phyloP scores from a whole-genome alignment of 2,888 invertebrate genomes.

The Drosophila nr. perissopoda region DNA sequence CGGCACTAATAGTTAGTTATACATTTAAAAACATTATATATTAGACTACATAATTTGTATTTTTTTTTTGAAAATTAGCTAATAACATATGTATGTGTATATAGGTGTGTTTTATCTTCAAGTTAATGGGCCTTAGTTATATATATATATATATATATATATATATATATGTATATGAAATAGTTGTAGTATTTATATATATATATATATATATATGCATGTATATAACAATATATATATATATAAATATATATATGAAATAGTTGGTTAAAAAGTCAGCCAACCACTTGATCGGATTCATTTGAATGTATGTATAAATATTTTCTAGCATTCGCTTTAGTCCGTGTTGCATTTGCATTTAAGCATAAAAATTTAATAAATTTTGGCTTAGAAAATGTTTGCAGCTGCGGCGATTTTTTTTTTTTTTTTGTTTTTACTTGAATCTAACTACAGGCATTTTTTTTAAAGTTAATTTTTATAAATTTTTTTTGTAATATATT shows the following conservation, averaged over 20 bases:
- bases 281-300: slow-evolving; percentile 25
- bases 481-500: slow-evolving; percentile 16
- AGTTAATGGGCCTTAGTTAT: neutral
- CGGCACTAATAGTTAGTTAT: slow-evolving; percentile 21
- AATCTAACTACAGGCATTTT: slow-evolving; percentile 80
- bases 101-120: neutral
- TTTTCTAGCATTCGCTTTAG: slow-evolving; percentile 31
- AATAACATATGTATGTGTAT: slow-evolving; percentile 1
- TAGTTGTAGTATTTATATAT: neutral
- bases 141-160: neutral
- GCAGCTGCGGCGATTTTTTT: slow-evolving; percentile 23
- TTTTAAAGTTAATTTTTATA: slow-evolving; percentile 17
- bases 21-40: slow-evolving; percentile 11
- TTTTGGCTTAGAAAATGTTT: slow-evolving; percentile 74
- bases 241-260: neutral
- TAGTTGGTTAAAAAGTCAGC: slow-evolving; percentile 18
- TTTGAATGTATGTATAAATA: slow-evolving; percentile 1
- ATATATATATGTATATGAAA: neutral
- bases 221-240: neutral
- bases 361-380: slow-evolving; percentile 73
- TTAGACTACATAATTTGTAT: neutral
- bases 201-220: no score
- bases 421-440: slow-evolving; percentile 58
- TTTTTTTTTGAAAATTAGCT: slow-evolving; percentile 5
- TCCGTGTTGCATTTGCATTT: slow-evolving; percentile 33